Evolutionary conservation across 2,888 invertebrate genomes (phyloP).

Genomic region (Celastrina argiolus): DNA sequence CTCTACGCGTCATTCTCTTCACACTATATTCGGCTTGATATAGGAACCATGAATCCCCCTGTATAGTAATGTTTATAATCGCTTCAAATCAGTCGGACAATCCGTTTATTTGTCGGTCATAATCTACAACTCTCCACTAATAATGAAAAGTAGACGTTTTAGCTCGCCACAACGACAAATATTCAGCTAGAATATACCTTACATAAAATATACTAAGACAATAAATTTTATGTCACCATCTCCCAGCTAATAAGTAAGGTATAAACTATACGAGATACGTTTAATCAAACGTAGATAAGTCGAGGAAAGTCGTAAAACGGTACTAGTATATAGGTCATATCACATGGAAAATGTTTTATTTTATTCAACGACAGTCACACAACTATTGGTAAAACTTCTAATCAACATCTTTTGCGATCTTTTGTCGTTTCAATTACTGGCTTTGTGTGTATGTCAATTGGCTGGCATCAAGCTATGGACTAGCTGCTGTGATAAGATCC

Average conservation of each 20-base stretch:
- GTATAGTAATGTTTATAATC: too few relatives aligned
- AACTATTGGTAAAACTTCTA: neutral
- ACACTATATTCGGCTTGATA: too few relatives aligned
- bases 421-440: conserved; percentile 1
- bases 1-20: too few relatives aligned
- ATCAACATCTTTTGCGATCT: neutral
- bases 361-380: neutral
- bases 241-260: conserved; percentile 15
- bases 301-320: conserved; percentile 25
- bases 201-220: conserved; percentile 34
- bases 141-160: too few relatives aligned
- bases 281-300: conserved; percentile 24
- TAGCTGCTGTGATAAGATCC: too few relatives aligned
- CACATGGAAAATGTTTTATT: conserved; percentile 14
- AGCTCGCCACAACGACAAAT: too few relatives aligned
- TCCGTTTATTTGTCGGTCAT: too few relatives aligned
- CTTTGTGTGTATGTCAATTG: too few relatives aligned
- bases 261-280: conserved; percentile 19
- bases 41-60: too few relatives aligned
- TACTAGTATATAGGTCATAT: neutral
- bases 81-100: too few relatives aligned
- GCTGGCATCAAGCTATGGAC: too few relatives aligned
- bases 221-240: conserved; percentile 20
- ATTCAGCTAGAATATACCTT: conserved; percentile 34
- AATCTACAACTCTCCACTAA: too few relatives aligned